phyloP scores from a whole-genome alignment of 37 sponge, comb jelly and placozoan genomes.

The Spongilla lacustris region DNA sequence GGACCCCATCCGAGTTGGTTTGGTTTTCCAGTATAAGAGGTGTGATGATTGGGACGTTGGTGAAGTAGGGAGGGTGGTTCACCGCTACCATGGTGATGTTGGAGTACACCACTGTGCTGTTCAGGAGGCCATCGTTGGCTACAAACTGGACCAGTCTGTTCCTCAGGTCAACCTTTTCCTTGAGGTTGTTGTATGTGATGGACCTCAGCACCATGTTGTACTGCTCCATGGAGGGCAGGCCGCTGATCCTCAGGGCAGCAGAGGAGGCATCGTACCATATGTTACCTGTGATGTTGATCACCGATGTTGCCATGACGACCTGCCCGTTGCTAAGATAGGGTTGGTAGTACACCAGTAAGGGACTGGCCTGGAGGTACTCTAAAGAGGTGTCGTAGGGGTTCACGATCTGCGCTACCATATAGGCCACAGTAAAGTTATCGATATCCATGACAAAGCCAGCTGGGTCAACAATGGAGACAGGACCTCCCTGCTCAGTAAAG shows the following conservation, averaged over 20 bases:
- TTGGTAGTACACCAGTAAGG: conserved; percentile 43
- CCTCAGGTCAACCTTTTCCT: conserved; percentile 49
- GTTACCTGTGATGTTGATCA: conserved; percentile 58
- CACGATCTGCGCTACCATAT: conserved; percentile 64
- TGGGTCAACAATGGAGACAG: conserved; percentile 60
- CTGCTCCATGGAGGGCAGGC: conserved; percentile 76
- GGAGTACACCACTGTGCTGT: conserved; percentile 63
- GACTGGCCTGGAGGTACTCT: conserved; percentile 65
- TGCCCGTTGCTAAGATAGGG: conserved; percentile 22
- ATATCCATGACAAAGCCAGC: conserved; percentile 53
- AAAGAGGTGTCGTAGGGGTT: conserved; percentile 35
- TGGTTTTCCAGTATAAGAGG: conserved; percentile 80
- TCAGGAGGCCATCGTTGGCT: conserved; percentile 71
- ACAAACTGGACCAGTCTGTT: conserved; percentile 54
- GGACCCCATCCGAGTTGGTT: conserved; percentile 39
- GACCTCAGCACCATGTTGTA: conserved; percentile 61
- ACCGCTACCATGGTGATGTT: conserved; percentile 46
- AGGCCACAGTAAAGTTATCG: conserved; percentile 79
- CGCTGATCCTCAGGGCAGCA: conserved; percentile 52
- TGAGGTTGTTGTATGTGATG: conserved; percentile 74
- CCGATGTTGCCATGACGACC: conserved; percentile 38
- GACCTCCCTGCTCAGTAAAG: conserved; percentile 79
- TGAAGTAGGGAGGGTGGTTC: conserved; percentile 84
- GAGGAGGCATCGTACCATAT: conserved; percentile 51
- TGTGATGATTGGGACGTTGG: conserved; percentile 25